phyloP scores from a whole-genome alignment of 2,113 vertebrate genomes.

The Archilochus colubris region DNA sequence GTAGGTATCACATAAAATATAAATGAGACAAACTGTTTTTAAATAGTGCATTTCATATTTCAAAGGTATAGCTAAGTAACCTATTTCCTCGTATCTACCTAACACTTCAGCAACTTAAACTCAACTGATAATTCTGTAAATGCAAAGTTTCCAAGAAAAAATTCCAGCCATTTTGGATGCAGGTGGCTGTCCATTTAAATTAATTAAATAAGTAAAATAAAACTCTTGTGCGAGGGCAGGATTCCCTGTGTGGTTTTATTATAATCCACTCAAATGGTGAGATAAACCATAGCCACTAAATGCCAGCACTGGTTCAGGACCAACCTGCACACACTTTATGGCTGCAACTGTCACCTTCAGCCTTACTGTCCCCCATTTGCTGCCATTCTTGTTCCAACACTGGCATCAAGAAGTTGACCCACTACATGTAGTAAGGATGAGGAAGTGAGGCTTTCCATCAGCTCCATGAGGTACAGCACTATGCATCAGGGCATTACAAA shows the following conservation, averaged over 20 bases:
- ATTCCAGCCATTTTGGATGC: background rate
- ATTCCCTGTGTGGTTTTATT: background rate
- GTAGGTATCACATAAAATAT: background rate
- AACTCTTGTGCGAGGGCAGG: background rate
- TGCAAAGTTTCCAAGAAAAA: background rate
- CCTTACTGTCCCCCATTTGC: background rate
- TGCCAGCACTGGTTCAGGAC: background rate
- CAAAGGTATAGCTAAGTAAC: background rate
- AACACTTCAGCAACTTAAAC: background rate
- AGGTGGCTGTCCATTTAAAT: background rate
- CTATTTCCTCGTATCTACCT: background rate
- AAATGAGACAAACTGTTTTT: constrained; percentile 36
- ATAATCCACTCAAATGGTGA: background rate
- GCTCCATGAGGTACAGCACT: background rate
- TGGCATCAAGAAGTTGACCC: background rate
- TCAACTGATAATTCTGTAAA: background rate
- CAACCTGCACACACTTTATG: background rate
- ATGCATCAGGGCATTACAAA: background rate
- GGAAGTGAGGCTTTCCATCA: background rate
- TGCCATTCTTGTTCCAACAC: background rate
- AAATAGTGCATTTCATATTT: background rate
- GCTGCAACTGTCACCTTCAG: background rate
- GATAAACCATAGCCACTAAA: background rate
- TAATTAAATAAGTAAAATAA: background rate
- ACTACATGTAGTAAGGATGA: background rate